Evolutionary conservation across 2,888 invertebrate species (phyloP), one percentile per base, ranked within the genome.

Genomic region (Podotricha telesiphe): DNA sequence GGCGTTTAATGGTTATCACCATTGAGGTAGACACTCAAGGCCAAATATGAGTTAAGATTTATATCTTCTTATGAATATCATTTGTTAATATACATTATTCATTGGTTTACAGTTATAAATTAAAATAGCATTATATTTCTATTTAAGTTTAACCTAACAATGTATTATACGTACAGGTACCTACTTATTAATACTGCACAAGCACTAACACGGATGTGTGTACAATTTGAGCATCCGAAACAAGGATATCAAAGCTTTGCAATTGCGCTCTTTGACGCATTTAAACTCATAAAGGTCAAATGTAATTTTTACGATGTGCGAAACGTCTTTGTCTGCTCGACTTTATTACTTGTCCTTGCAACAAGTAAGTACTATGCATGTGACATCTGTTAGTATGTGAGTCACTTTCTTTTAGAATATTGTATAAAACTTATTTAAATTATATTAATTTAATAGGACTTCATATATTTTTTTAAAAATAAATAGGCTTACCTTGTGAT

Each of bases 171-270:
- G 6, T 28, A 28, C 28, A 28, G 28, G 28, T 37, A 37, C 8
- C 11, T 20, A 50, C 22, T 19, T 20, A 20, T 50, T 22, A 13
- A 20, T n/a, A 42, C 40, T 42, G 6, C 11, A 17, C 11, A 11
- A 17, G 0, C 7, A 59, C 42, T 42, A 22, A 22, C 45, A 45
- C 45, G 59, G 59, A 59, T 45, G 45, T 59, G 11, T 28, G 5
- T 17, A 22, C 17, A 55, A 55, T 59, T 59, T 78, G 80, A 81
- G 80, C 83, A 81, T 84, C 81, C 79, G 82, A 86, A 83, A 82
- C 85, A 80, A 78, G 76, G 76, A 80, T 86, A 89, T 90, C 89
- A 90, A 90, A 89, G 87, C 78, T 75, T 72, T 76, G 70, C 74
- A 76, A 76, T 79, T 83, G 80, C 80, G 75, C 83, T 86, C 84